phyloP scores from a whole-genome alignment of 1,140 invertebrate genomes.

The Steinernema feltiae region DNA sequence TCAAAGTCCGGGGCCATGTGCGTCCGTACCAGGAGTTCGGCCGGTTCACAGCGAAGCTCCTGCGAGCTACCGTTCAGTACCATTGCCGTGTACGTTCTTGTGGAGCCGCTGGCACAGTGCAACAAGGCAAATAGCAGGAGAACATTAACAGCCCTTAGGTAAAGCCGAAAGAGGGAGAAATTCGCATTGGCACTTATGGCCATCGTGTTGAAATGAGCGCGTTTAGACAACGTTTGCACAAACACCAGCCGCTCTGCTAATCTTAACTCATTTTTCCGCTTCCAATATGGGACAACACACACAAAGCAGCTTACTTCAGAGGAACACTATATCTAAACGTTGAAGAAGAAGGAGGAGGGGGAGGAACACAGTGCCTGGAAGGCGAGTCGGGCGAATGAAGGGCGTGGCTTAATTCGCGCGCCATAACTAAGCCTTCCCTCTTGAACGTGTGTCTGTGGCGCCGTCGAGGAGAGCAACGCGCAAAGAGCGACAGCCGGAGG shows the following conservation, averaged over 20 bases:
- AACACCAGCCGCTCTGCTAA: neutral
- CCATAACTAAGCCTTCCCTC: constrained; percentile 3
- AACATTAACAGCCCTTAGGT: neutral
- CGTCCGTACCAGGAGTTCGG: constrained; percentile 24
- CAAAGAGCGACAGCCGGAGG: neutral
- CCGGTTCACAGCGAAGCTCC: constrained; percentile 16
- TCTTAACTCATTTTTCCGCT: constrained; percentile 10
- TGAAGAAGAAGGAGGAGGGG: neutral
- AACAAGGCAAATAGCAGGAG: neutral
- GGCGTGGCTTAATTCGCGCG: neutral
- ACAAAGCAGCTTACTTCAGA: constrained; percentile 10
- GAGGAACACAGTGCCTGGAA: neutral
- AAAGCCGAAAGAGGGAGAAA: constrained; percentile 5
- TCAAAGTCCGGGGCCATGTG: constrained; percentile 41
- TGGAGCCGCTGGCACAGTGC: neutral
- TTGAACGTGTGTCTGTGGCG: constrained; percentile 2
- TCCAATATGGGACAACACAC: neutral
- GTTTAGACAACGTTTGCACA: no score
- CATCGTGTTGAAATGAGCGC: no score
- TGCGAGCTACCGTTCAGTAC: neutral
- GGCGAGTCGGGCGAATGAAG: neutral
- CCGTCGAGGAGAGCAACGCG: neutral
- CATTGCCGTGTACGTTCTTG: neutral
- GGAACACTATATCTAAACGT: constrained; percentile 14
- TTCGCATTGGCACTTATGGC: neutral